Evolutionary conservation across 2,113 vertebrate species (phyloP).

Genomic region (Pseudorasbora parva): DNA sequence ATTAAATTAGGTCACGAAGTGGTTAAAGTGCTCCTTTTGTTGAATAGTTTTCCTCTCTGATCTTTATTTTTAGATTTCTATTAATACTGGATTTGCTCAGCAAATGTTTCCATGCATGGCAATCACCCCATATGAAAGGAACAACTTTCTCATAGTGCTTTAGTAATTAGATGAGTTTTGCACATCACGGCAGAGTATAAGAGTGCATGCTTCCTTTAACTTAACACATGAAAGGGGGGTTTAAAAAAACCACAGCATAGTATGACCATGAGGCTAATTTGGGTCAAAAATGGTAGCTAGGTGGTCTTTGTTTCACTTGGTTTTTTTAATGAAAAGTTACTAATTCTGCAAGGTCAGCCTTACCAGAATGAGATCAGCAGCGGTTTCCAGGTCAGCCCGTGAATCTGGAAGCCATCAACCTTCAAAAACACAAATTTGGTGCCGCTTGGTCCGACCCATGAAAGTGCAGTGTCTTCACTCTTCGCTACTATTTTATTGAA

Average conservation of each 20-base stretch:
- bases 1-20: background rate
- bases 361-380: slow-evolving; percentile 59
- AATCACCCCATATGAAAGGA: background rate
- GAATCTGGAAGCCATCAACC: slow-evolving; percentile 72
- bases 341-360: slow-evolving; percentile 56
- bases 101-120: background rate
- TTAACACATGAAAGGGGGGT: background rate
- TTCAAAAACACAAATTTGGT: slow-evolving; percentile 40
- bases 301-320: slow-evolving; percentile 61
- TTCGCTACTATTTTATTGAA: background rate
- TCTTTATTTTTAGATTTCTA: background rate
- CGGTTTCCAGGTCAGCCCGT: slow-evolving; percentile 64
- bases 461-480: slow-evolving; percentile 12
- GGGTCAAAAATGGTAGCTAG: slow-evolving; percentile 56
- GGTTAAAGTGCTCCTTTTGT: background rate
- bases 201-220: background rate
- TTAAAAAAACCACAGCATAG: slow-evolving; percentile 31
- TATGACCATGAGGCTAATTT: slow-evolving; percentile 49
- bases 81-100: slow-evolving; percentile 29
- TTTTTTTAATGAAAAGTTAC: slow-evolving; percentile 65
- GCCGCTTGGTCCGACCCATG: slow-evolving; percentile 14
- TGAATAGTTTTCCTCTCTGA: background rate
- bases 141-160: slow-evolving; percentile 3
- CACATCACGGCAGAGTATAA: background rate
- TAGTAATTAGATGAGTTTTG: background rate